Base-by-base conservation (phyloP, 1,140 invertebrate genomes). In the Drosophila rhopaloa region DNA sequence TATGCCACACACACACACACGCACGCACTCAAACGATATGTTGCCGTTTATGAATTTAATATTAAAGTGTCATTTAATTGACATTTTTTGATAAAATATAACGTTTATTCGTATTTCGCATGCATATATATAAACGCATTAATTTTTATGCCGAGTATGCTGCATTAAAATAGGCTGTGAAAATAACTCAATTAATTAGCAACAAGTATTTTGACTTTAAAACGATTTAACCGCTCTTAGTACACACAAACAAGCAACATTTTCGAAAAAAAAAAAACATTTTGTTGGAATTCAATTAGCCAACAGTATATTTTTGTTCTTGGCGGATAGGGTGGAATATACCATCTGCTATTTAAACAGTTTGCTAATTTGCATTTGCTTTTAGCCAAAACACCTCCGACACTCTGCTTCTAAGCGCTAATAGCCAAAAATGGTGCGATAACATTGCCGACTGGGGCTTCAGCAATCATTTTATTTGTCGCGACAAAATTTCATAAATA, bases 41-140 rank as follows among this genome's bases (percentile, higher is more conserved):
- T 53, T 80, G 53, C 76, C 65, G 72, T 88, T 88, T 88, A 89
- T 88, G 84, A 88, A 88, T 88, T 88, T 88, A 88, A 89, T 82
- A 88, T 88, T 88, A 88, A 89, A 89, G 83, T 77, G 76, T 77
- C 84, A 83, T 88, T 83, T 89, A 88, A 83, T 88, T 89, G 83
- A 68, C 62, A 77, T 80, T 86, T 68, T 59, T 77, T 59, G 48
- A 59, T 54, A 24, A 58, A 46, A 68, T 40, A 67, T 77, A 63
- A 43, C 60, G 60, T 24, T 62, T 58, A 24, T 59, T 38, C 27
- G 46, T 40, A 63, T 79, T 68, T 67, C 58, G 48, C 60, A n/a
- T n/a, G 16, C 54, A 37, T 58, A 85, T 54, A 80, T 77, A 71
- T 62, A 72, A 72, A 50, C 66, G 53, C 60, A 53, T 75, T 74